These are phyloP conservation scores for Meloidogyne floridensis DNA, from an alignment of 1,140 invertebrate species.

Conservation along the genomic window DNA sequence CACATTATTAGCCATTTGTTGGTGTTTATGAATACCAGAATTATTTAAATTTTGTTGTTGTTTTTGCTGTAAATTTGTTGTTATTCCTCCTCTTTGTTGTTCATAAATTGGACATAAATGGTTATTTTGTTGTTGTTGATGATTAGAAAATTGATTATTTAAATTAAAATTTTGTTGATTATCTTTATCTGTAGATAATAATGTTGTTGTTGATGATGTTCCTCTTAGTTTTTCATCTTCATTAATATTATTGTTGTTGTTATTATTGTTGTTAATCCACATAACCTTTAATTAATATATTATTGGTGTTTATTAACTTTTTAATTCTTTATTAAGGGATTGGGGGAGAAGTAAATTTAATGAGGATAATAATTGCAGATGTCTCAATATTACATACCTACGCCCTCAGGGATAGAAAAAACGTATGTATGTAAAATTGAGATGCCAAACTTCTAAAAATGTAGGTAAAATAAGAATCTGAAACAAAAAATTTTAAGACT, in stretches of 20 bases:
- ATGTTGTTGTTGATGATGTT: not conserved
- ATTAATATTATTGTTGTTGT: not conserved
- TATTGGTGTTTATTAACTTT: too few species aligned
- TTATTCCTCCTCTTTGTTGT: not conserved
- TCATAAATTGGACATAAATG: conserved; percentile 11
- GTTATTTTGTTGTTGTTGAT: not conserved
- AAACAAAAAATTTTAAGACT: too few species aligned
- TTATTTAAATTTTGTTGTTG: not conserved
- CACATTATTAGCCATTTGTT: conserved; percentile 13
- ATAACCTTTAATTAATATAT: not conserved
- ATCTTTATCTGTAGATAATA: not conserved
- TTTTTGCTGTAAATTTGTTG: conserved; percentile 9
- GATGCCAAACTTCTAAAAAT: too few species aligned
- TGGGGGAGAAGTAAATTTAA: too few species aligned
- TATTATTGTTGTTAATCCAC: conserved; percentile 6
- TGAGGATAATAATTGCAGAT: too few species aligned
- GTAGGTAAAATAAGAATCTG: too few species aligned
- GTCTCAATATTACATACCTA: too few species aligned
- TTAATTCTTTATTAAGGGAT: too few species aligned
- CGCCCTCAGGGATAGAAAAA: too few species aligned
- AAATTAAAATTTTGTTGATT: not conserved
- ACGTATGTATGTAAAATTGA: too few species aligned
- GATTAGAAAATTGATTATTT: not conserved
- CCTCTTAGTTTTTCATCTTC: not conserved
- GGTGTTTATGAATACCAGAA: not conserved